Conservation (phyloP, 2,797 vertebrate genomes). For the Eulemur rubriventer region DNA sequence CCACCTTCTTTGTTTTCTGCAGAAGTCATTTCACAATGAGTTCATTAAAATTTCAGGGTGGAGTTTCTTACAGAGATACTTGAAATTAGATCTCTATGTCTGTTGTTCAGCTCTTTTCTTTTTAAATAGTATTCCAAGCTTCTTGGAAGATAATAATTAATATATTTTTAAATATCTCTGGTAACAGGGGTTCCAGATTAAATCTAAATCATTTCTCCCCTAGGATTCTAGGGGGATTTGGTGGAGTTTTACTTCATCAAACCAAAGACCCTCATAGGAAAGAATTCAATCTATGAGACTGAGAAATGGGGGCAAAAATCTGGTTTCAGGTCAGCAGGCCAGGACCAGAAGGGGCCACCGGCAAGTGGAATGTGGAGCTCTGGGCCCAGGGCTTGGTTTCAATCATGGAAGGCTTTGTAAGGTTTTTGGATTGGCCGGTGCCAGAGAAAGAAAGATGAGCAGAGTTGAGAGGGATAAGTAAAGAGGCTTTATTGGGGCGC, state of each 20-base stretch:
- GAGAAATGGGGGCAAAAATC: not conserved
- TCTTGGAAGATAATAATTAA: not conserved
- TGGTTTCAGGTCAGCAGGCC: not conserved
- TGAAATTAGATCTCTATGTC: not conserved
- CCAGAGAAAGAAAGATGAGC: too few relatives aligned
- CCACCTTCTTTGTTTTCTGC: not conserved
- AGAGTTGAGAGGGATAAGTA: too few relatives aligned
- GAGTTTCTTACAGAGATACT: not conserved
- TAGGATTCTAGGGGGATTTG: not conserved
- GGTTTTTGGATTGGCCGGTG: too few relatives aligned
- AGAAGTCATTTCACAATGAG: not conserved
- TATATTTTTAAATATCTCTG: not conserved
- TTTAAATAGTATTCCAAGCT: not conserved
- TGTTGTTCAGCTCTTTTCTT: not conserved
- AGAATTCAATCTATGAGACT: not conserved
- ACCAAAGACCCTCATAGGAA: not conserved
- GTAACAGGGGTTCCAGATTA: not conserved
- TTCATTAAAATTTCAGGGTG: not conserved
- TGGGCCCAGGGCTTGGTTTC: not conserved
- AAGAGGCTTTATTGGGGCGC: too few relatives aligned
- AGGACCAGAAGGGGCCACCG: fast-evolving
- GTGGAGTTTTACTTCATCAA: slow-evolving; percentile 10
- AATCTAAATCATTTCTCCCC: slow-evolving; percentile 13
- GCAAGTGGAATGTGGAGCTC: not conserved
- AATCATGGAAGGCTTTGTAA: not conserved